phyloP scores from a whole-genome alignment of 2,113 vertebrate species.

The Dasypus novemcinctus region DNA sequence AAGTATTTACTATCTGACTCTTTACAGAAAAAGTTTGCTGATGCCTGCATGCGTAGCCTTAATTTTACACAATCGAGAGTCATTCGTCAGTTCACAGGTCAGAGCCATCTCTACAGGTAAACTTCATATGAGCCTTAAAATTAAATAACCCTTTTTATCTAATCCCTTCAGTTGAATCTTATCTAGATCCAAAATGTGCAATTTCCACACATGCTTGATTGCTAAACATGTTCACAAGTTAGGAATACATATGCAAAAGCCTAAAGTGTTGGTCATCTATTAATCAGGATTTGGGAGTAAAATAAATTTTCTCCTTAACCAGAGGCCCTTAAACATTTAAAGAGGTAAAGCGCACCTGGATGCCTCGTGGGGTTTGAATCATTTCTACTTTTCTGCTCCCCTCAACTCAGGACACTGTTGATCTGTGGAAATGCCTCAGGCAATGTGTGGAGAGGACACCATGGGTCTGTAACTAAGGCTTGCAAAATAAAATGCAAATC shows the following conservation, averaged over 20 bases:
- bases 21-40: neutral
- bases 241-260: conserved; percentile 9
- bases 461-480: neutral
- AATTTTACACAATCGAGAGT: neutral
- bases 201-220: conserved; percentile 33
- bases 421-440: neutral
- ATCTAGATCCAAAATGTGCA: conserved; percentile 34
- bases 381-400: neutral
- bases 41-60: neutral
- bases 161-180: conserved; percentile 29
- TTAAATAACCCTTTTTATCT: neutral
- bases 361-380: neutral
- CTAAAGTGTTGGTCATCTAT: neutral
- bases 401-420: neutral
- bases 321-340: neutral
- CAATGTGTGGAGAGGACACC: neutral
- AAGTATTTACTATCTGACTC: neutral
- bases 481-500: conserved; percentile 48
- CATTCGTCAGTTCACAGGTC: neutral
- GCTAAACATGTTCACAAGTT: conserved; percentile 11
- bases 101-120: neutral
- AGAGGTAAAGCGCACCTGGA: neutral
- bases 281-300: neutral
- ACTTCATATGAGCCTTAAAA: neutral
- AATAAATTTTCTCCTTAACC: neutral